A percentile compares a stretch with the other conserved stretches of the same genome.
Evolutionary conservation across 2,888 invertebrate genomes (phyloP).

Genomic region (Netelia virgata): DNA sequence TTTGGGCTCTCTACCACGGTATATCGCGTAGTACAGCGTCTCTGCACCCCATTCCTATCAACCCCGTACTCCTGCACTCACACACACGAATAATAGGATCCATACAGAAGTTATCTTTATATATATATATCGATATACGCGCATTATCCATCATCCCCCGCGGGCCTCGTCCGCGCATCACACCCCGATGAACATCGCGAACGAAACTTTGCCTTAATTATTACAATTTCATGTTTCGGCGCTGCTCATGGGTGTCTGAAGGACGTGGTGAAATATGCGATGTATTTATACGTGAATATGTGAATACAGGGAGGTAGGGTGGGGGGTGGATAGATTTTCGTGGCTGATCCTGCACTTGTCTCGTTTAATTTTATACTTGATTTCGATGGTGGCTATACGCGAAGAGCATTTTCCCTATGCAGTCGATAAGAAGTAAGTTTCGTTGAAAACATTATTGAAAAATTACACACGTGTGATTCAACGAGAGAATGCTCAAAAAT

Average conservation of each 20-base stretch:
- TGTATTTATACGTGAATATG: conserved; percentile 7
- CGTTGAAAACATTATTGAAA: neutral
- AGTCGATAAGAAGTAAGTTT: neutral
- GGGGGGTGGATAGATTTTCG: neutral
- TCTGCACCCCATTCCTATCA: conserved; percentile 13
- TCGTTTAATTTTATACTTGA: neutral
- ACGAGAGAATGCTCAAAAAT: neutral
- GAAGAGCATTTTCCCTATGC: neutral
- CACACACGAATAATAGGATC: neutral
- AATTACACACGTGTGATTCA: neutral
- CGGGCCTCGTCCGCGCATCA: conserved; percentile 53
- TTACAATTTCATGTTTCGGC: conserved; percentile 73
- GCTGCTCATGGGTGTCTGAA: conserved; percentile 43
- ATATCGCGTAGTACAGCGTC: conserved; percentile 38
- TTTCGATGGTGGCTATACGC: neutral
- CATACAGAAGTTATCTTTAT: neutral
- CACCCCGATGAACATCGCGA: conserved; percentile 67
- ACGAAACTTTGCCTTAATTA: conserved; percentile 74
- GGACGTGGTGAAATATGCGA: conserved; percentile 39
- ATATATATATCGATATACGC: conserved; percentile 5
- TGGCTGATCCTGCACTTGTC: neutral
- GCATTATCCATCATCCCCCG: conserved; percentile 5
- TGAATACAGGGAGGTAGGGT: neutral
- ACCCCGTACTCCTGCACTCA: neutral
- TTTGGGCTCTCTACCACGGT: conserved; percentile 50